Conservation (phyloP, 2,888 invertebrate species). For the Slavum lentiscoides region DNA sequence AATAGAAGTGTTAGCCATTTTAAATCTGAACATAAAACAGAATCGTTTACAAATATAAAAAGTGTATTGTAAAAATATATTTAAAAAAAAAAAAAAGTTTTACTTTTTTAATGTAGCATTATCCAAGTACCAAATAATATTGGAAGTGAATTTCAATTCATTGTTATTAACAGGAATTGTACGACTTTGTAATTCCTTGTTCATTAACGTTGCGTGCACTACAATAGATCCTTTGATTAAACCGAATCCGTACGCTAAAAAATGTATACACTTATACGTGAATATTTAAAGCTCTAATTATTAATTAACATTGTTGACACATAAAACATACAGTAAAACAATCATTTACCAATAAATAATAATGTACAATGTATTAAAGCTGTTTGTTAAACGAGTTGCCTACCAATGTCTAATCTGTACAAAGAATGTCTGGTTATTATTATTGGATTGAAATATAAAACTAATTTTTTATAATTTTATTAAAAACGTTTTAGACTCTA, state of each 20-base stretch:
- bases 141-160: neutral
- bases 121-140: slow-evolving; percentile 21
- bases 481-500: no score
- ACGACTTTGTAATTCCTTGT: neutral
- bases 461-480: neutral
- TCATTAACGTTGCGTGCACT: slow-evolving; percentile 21
- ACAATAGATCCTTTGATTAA: slow-evolving; percentile 32
- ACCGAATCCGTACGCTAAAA: slow-evolving; percentile 33
- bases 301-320: neutral
- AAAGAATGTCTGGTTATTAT: neutral
- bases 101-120: slow-evolving; percentile 26
- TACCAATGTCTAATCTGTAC: no score
- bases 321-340: neutral
- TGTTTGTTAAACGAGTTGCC: no score
- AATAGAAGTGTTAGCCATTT: slow-evolving; percentile 24
- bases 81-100: neutral
- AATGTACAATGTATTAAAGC: no score
- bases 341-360: no score
- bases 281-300: neutral
- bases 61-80: neutral
- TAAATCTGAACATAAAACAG: slow-evolving; percentile 26
- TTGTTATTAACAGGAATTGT: neutral
- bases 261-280: neutral
- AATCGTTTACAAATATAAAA: neutral
- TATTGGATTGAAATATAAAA: neutral